Percentiles rank a stretch among this genome's conserved stretches.
Evolutionary conservation across 1,140 invertebrate genomes (phyloP).

Genomic region (Drosophila simulans): DNA sequence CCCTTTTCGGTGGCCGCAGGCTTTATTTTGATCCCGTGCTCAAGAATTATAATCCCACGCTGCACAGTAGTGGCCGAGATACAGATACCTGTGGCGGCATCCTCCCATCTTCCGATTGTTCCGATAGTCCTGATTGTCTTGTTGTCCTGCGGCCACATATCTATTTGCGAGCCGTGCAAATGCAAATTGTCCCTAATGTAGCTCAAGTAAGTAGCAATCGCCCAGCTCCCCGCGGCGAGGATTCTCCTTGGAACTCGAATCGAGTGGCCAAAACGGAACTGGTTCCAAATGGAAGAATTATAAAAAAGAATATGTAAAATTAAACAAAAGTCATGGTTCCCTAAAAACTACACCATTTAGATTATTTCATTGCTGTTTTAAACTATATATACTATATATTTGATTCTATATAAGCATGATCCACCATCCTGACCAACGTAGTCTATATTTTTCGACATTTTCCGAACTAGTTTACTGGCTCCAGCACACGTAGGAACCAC

Average conservation of each 20-base stretch:
- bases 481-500: conserved; percentile 1
- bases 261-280: conserved; percentile 1
- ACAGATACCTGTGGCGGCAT: conserved; percentile 35
- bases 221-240: conserved; percentile 30
- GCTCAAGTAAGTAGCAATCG: conserved; percentile 39
- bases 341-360: neutral
- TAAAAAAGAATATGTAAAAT: neutral
- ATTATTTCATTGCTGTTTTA: neutral
- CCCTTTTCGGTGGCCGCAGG: conserved; percentile 28
- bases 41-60: conserved; percentile 72
- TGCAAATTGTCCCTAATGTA: conserved; percentile 72
- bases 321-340: too few relatives aligned
- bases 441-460: too few relatives aligned
- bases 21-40: conserved; percentile 60
- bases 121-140: conserved; percentile 31
- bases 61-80: neutral
- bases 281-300: neutral
- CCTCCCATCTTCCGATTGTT: conserved; percentile 22
- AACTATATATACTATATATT: too few relatives aligned
- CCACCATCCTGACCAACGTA: too few relatives aligned
- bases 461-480: conserved; percentile 5
- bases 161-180: conserved; percentile 61
- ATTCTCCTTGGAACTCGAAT: neutral
- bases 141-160: conserved; percentile 35
- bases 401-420: too few relatives aligned